These are phyloP conservation scores for Choloepus didactylus DNA, from an alignment of 2,797 vertebrate species.

Conservation along the genomic window DNA sequence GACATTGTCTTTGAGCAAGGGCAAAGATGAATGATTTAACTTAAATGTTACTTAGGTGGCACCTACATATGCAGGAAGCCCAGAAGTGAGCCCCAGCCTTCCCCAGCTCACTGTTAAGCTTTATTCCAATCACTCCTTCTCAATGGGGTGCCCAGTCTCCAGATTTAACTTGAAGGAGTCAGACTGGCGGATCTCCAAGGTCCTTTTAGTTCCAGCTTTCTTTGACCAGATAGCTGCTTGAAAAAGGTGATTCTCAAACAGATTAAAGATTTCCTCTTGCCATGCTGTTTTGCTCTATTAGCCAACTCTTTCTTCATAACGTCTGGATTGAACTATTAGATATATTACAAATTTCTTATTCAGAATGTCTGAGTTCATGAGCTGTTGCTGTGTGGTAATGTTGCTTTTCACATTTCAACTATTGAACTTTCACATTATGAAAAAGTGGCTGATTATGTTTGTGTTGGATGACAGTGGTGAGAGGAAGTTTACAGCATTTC, in stretches of 20 bases:
- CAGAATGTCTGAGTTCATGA: not conserved
- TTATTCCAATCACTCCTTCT: not conserved
- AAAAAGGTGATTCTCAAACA: not conserved
- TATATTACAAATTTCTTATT: not conserved
- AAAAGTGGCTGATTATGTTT: not conserved
- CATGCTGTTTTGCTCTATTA: not conserved
- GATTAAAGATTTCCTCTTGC: constrained; percentile 4
- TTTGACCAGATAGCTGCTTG: not conserved
- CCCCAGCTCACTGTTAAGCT: not conserved
- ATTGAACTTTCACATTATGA: not conserved
- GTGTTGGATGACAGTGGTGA: not conserved
- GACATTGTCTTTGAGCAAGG: not conserved
- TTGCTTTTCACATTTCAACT: constrained; percentile 24
- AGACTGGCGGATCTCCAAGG: not conserved
- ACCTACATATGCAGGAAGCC: not conserved
- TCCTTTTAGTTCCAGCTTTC: not conserved
- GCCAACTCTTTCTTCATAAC: not conserved
- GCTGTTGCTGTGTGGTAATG: not conserved
- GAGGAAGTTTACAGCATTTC: not conserved
- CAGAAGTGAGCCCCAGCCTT: not conserved
- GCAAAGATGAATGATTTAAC: not conserved
- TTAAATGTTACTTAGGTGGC: not conserved
- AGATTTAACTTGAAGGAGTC: not conserved
- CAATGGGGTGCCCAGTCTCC: not conserved
- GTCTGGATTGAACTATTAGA: not conserved